phyloP scores from a whole-genome alignment of 2,797 vertebrate genomes.

The Catamblyrhynchus diadema region DNA sequence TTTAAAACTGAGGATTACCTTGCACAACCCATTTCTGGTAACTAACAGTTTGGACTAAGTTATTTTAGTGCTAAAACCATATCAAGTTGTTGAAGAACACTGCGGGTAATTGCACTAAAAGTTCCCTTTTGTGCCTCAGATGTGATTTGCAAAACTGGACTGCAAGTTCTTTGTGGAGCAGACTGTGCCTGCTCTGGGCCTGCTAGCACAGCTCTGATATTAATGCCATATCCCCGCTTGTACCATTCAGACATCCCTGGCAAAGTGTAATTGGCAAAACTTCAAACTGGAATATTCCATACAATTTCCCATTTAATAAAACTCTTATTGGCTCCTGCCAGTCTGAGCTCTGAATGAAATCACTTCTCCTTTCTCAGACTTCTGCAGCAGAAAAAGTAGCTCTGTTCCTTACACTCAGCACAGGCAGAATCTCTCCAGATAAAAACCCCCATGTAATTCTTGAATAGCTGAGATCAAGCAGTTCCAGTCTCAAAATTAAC shows the following conservation, averaged over 20 bases:
- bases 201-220: neutral
- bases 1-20: neutral
- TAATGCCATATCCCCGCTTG: neutral
- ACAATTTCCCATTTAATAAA: conserved; percentile 1
- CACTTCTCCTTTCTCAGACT: neutral
- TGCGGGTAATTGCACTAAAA: neutral
- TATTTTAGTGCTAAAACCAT: neutral
- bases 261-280: neutral
- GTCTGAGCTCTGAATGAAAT: neutral
- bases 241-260: neutral
- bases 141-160: neutral
- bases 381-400: neutral
- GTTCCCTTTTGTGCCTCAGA: neutral
- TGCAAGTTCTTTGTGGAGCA: neutral
- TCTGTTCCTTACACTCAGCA: neutral
- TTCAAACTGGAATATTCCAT: neutral
- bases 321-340: neutral
- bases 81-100: neutral
- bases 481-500: neutral
- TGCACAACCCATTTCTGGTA: neutral
- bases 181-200: neutral
- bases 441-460: neutral
- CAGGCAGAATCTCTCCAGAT: neutral
- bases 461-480: neutral
- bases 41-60: neutral